Conservation (phyloP, 1,140 invertebrate genomes). For the Heliconius eleuchia region DNA sequence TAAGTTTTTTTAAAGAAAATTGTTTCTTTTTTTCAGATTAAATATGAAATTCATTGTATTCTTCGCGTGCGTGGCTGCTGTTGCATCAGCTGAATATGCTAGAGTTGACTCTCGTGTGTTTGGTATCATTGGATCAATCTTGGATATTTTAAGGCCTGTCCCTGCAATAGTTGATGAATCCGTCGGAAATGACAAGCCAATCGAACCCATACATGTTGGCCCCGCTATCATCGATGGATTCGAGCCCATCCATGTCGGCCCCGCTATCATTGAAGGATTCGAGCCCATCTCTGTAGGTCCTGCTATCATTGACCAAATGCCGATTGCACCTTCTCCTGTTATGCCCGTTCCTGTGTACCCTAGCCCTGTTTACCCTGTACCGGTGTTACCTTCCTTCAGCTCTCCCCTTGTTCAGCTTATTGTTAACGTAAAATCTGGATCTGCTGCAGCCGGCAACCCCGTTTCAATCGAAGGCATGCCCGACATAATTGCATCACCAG, state of each 20-base stretch:
- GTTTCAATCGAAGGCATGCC: slow-evolving; percentile 6
- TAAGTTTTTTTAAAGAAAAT: background rate
- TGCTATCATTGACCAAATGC: background rate
- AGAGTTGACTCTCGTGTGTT: background rate
- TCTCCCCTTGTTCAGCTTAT: slow-evolving; percentile 58
- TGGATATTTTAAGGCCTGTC: background rate
- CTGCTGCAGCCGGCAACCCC: slow-evolving; percentile 13
- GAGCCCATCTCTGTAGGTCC: slow-evolving; percentile 45
- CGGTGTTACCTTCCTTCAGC: slow-evolving; percentile 12
- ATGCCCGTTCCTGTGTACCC: background rate
- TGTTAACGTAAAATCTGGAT: slow-evolving; percentile 28
- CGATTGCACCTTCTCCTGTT: background rate
- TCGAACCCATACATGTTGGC: slow-evolving; percentile 26
- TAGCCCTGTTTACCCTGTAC: no score
- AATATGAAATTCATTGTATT: slow-evolving; percentile 64
- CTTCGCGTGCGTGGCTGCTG: slow-evolving; percentile 51
- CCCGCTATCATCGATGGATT: slow-evolving; percentile 34
- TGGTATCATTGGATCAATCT: background rate
- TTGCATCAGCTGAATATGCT: slow-evolving; percentile 44
- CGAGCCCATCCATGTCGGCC: slow-evolving; percentile 43
- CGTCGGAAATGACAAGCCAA: slow-evolving; percentile 13
- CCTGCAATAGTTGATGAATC: background rate
- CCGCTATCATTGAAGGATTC: slow-evolving; percentile 38
- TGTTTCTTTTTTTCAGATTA: background rate
- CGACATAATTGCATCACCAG: slow-evolving; percentile 2